A percentile compares a stretch with the other conserved stretches of the same genome.
phyloP scores from a whole-genome alignment of 2,888 invertebrate genomes.

The Endotricha flammealis region DNA sequence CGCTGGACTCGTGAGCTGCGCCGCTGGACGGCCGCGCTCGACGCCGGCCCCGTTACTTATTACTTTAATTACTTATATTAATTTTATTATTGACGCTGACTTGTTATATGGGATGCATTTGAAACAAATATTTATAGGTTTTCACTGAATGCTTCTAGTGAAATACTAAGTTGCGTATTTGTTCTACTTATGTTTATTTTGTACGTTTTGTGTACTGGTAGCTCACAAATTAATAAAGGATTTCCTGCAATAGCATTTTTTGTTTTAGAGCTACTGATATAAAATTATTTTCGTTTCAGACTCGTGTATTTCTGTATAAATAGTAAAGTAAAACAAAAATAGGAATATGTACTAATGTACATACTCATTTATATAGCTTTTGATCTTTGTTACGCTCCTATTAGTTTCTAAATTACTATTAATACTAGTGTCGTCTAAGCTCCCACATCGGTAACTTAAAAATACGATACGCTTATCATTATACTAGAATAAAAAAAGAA shows the following conservation, averaged over 20 bases:
- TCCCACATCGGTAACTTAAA: slow-evolving; percentile 43
- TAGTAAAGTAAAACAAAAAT: slow-evolving; percentile 25
- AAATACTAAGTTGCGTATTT: slow-evolving; percentile 26
- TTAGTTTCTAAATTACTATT: slow-evolving; percentile 30
- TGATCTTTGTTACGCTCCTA: slow-evolving; percentile 4
- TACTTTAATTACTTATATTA: slow-evolving; percentile 23
- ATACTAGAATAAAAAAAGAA: slow-evolving; percentile 32
- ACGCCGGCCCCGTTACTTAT: slow-evolving; percentile 20
- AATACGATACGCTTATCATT: slow-evolving; percentile 48
- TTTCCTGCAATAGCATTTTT: slow-evolving; percentile 36
- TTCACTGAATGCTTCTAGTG: slow-evolving; percentile 16
- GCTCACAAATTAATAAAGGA: slow-evolving; percentile 52
- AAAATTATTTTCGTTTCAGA: slow-evolving; percentile 21
- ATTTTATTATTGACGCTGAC: slow-evolving; percentile 38
- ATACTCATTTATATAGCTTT: slow-evolving; percentile 11
- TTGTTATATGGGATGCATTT: slow-evolving; percentile 62
- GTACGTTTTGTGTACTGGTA: slow-evolving; percentile 49
- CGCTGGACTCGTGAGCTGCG: slow-evolving; percentile 60
- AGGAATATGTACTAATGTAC: slow-evolving; percentile 23
- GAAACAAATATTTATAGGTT: slow-evolving; percentile 23
- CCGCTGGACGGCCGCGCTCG: slow-evolving; percentile 13
- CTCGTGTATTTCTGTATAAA: slow-evolving; percentile 19
- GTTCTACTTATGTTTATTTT: slow-evolving; percentile 30
- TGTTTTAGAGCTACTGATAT: slow-evolving; percentile 23
- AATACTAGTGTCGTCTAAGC: slow-evolving; percentile 42